Percentiles rank a stretch among this genome's conserved stretches.
Evolutionary conservation across 1,140 invertebrate species (phyloP).

Genomic region (Adoxophyes honmai): DNA sequence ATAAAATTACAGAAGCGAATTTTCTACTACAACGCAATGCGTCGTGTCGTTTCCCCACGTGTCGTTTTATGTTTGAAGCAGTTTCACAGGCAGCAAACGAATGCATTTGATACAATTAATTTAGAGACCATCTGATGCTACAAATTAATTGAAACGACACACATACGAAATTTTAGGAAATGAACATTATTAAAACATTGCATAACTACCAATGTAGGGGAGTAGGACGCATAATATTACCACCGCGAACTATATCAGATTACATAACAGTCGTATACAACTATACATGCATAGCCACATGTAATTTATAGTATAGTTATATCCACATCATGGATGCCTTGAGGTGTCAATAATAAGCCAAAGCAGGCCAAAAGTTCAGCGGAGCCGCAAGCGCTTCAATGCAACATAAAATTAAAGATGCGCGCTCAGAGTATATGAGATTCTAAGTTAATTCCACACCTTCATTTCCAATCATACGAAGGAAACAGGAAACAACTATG

Average conservation of each 20-base stretch:
- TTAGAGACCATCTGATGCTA: constrained; percentile 6
- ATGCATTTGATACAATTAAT: constrained; percentile 3
- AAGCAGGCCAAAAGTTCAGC: not conserved
- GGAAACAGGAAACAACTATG: too few species aligned
- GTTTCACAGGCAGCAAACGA: not conserved
- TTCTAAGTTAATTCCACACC: too few species aligned
- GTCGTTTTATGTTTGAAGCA: too few species aligned
- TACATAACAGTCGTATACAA: not conserved
- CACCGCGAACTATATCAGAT: constrained; percentile 6
- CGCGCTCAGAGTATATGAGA: too few species aligned
- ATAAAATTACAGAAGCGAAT: too few species aligned
- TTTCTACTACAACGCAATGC: too few species aligned
- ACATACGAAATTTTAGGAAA: constrained; percentile 31
- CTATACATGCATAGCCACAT: constrained; percentile 8
- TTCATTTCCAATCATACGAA: too few species aligned
- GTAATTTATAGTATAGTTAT: not conserved
- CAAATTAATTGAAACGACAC: constrained; percentile 15
- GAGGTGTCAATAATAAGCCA: not conserved
- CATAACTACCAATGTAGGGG: constrained; percentile 25
- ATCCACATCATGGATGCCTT: not conserved
- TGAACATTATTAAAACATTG: constrained; percentile 23
- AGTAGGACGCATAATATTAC: constrained; percentile 29
- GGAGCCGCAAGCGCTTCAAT: too few species aligned
- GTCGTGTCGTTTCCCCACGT: too few species aligned
- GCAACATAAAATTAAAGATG: too few species aligned